These are phyloP conservation scores for Malurus cyaneus DNA, from an alignment of 2,113 vertebrate species.

Conservation along the genomic window DNA sequence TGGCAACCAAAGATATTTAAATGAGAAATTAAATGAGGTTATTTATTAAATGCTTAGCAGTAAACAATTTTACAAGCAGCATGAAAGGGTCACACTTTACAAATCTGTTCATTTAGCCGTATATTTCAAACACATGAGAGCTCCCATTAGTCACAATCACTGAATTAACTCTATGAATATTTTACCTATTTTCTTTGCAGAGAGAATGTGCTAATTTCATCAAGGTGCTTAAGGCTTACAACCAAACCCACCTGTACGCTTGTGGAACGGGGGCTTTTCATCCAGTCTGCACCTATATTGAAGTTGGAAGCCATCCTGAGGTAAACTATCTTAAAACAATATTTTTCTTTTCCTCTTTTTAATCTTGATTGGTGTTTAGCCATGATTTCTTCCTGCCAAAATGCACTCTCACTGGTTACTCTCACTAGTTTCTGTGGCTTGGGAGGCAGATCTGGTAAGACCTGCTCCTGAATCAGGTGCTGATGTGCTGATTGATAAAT, in stretches of 20 bases:
- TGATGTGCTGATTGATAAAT: conserved; percentile 43
- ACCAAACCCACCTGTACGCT: conserved; percentile 92
- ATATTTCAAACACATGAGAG: neutral
- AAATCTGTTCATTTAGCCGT: conserved; percentile 25
- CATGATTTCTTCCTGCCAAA: neutral
- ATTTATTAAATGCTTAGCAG: conserved; percentile 24
- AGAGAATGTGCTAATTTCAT: conserved; percentile 97
- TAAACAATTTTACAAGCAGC: neutral
- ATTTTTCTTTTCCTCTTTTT: neutral
- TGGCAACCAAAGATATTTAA: conserved; percentile 11
- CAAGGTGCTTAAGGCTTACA: conserved; percentile 91
- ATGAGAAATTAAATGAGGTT: conserved; percentile 6
- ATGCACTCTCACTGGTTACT: neutral
- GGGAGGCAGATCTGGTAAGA: neutral
- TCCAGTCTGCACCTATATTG: conserved; percentile 92
- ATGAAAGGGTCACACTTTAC: neutral
- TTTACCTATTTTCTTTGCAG: conserved; percentile 73
- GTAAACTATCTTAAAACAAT: conserved; percentile 72
- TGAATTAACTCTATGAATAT: conserved; percentile 42
- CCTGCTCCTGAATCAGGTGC: conserved; percentile 31
- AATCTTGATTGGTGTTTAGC: neutral
- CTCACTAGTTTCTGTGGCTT: neutral
- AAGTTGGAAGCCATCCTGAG: conserved; percentile 92
- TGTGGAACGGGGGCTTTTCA: conserved; percentile 98
- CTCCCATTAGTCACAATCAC: neutral